phyloP scores from a whole-genome alignment of 2,113 vertebrate genomes.

The Notarius lentiginosus region DNA sequence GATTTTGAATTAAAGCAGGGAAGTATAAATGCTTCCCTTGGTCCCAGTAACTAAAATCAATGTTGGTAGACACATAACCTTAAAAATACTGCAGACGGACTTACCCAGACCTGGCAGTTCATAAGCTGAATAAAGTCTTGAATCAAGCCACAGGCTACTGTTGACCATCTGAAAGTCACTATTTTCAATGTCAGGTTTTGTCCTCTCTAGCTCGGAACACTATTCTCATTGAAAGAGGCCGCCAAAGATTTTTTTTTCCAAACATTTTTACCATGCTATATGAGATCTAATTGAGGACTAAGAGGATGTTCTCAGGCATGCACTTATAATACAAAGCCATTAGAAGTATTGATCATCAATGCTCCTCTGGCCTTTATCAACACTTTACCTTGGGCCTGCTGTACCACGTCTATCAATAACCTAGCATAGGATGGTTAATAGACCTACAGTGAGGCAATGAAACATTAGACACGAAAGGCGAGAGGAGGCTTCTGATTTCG shows the following conservation, averaged over 20 bases:
- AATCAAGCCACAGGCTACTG: background rate
- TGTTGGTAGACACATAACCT: background rate
- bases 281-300: slow-evolving; percentile 47
- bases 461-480: slow-evolving; percentile 41
- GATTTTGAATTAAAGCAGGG: background rate
- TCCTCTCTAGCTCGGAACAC: background rate
- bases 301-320: slow-evolving; percentile 38
- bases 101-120: too few relatives aligned
- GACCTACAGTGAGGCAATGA: slow-evolving; percentile 27
- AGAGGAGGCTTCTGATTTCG: slow-evolving; percentile 32
- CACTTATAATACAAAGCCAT: slow-evolving; percentile 35
- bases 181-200: background rate
- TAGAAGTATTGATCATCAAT: slow-evolving; percentile 40
- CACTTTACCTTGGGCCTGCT: slow-evolving; percentile 39
- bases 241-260: background rate
- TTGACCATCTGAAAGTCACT: background rate
- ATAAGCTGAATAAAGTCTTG: background rate
- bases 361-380: slow-evolving; percentile 46
- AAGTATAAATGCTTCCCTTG: background rate
- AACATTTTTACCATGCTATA: slow-evolving; percentile 40
- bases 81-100: background rate
- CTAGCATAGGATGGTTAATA: slow-evolving; percentile 22
- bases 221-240: background rate
- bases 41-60: background rate
- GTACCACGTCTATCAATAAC: slow-evolving; percentile 36